A percentile compares a stretch with the other conserved stretches of the same genome.
These are phyloP conservation scores for Mormyrus iriodes DNA, from an alignment of 2,113 vertebrate species.

Conservation along the genomic window DNA sequence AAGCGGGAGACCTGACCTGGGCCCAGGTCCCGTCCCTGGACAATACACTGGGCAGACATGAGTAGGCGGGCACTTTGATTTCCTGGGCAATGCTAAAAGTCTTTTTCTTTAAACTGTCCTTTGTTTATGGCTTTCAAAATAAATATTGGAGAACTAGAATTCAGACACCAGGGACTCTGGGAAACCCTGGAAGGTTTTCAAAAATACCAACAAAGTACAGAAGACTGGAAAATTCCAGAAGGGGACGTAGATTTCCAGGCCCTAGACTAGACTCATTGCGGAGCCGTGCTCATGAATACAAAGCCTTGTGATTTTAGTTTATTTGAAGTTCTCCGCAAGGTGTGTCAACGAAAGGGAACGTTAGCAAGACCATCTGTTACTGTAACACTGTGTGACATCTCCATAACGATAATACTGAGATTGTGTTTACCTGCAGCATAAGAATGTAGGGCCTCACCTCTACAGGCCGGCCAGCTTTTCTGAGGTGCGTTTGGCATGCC, in stretches of 20 bases:
- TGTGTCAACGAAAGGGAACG: not conserved
- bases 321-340: not conserved
- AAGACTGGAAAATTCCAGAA: not conserved
- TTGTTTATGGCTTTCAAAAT: not conserved
- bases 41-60: not conserved
- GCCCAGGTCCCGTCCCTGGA: not conserved
- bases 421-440: not conserved
- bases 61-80: not conserved
- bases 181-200: not conserved
- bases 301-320: not conserved
- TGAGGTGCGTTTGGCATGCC: not conserved
- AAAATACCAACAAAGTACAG: not conserved
- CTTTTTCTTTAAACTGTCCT: not conserved
- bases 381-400: slow-evolving; percentile 2
- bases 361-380: not conserved
- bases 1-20: not conserved
- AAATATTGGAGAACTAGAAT: not conserved
- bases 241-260: not conserved
- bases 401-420: not conserved
- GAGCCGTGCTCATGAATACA: not conserved
- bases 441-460: not conserved
- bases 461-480: not conserved
- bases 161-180: not conserved
- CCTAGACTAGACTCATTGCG: not conserved
- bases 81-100: not conserved